A percentile compares a stretch with the other conserved stretches of the same genome.
Evolutionary conservation across 2,113 vertebrate species (phyloP).

Genomic region (Scopus umbretta): DNA sequence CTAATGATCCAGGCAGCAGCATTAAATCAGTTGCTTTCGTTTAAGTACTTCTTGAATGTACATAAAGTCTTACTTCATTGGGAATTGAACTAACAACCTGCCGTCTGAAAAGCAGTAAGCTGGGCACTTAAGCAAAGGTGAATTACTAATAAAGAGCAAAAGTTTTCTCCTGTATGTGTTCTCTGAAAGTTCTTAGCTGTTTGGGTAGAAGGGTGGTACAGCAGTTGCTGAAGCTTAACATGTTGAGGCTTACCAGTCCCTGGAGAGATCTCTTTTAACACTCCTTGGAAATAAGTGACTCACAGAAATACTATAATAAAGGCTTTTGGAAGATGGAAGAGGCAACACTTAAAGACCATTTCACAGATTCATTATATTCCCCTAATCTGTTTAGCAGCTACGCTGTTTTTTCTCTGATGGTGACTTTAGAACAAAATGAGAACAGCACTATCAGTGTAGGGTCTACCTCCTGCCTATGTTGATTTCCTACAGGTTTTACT

Average conservation of each 20-base stretch:
- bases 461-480: background rate
- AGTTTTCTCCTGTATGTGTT: background rate
- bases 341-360: background rate
- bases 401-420: background rate
- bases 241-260: background rate
- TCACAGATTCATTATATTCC: background rate
- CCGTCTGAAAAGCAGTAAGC: background rate
- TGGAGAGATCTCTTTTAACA: background rate
- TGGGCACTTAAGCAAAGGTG: conserved; percentile 2
- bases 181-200: background rate
- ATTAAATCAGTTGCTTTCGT: conserved; percentile 53
- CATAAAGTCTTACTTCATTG: conserved; percentile 19
- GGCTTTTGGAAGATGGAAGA: background rate
- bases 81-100: conserved; percentile 36
- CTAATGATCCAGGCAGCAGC: conserved; percentile 33
- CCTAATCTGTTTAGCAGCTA: background rate
- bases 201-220: background rate
- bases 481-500: background rate
- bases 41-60: conserved; percentile 31
- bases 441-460: background rate
- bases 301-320: background rate
- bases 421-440: background rate
- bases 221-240: background rate
- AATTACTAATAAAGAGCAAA: conserved; percentile 1
- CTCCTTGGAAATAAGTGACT: background rate